Percentiles rank a stretch among this genome's conserved stretches.
These are phyloP conservation scores for Sceloporus undulatus DNA, from an alignment of 2,113 vertebrate species.

Conservation along the genomic window DNA sequence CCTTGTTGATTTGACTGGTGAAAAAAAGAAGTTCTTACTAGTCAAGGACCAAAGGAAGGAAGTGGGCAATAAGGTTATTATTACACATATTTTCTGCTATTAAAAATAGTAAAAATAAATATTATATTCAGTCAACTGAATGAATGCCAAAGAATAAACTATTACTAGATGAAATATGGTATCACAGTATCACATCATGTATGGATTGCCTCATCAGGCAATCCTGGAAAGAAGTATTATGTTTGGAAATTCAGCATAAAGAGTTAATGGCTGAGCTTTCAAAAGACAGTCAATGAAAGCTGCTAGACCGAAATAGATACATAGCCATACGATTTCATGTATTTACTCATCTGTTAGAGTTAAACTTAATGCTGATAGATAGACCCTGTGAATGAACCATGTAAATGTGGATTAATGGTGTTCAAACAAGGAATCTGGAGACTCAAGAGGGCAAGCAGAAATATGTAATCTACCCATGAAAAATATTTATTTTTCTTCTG, in stretches of 20 bases:
- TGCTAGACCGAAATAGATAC: constrained; percentile 75
- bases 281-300: constrained; percentile 17
- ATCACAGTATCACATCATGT: background rate
- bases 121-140: background rate
- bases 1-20: background rate
- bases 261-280: constrained; percentile 23
- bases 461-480: constrained; percentile 64
- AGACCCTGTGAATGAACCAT: constrained; percentile 78
- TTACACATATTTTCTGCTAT: background rate
- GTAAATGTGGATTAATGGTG: constrained; percentile 85
- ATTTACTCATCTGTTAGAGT: constrained; percentile 84
- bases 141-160: constrained; percentile 4
- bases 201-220: background rate
- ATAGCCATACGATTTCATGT: constrained; percentile 53
- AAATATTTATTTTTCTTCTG: constrained; percentile 44
- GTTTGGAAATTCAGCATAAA: constrained; percentile 27
- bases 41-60: background rate
- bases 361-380: constrained; percentile 76
- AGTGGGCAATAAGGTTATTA: background rate
- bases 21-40: background rate
- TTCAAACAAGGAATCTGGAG: constrained; percentile 75
- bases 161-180: background rate
- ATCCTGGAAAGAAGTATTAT: constrained; percentile 7
- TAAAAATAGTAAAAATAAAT: background rate
- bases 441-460: constrained; percentile 46